These are phyloP conservation scores for Phymatocera aterrima DNA, from an alignment of 2,888 invertebrate genomes.

Conservation along the genomic window DNA sequence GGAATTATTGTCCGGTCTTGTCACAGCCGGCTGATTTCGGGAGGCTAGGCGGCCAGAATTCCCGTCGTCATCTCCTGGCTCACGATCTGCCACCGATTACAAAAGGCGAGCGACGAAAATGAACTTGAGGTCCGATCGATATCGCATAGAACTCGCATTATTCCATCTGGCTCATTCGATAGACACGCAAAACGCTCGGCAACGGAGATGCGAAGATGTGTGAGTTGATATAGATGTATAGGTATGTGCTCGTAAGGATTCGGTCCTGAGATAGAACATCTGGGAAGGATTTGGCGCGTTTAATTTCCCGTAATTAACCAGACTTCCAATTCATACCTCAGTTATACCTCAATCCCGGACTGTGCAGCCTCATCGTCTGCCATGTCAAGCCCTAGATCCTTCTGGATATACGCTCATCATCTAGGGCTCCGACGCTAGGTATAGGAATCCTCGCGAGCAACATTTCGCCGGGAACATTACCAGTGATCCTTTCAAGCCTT, in stretches of 20 bases:
- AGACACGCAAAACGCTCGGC: not conserved
- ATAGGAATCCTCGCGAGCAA: not conserved
- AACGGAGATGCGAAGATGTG: not conserved
- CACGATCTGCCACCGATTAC: not conserved
- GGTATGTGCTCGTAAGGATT: not conserved
- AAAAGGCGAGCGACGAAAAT: not conserved
- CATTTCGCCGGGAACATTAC: slow-evolving; percentile 5
- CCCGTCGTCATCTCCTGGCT: not conserved
- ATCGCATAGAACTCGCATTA: slow-evolving; percentile 14
- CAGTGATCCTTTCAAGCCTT: slow-evolving; percentile 17
- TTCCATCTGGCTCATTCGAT: not conserved
- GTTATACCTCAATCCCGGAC: not conserved
- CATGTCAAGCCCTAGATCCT: not conserved
- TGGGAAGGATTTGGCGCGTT: not conserved
- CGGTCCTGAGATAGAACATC: not conserved
- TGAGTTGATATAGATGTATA: not conserved
- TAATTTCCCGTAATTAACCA: slow-evolving; percentile 23
- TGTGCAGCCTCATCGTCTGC: too few relatives aligned
- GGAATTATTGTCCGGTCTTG: not conserved
- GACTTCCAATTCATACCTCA: not conserved
- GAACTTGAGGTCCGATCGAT: slow-evolving; percentile 16
- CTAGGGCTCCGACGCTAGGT: not conserved
- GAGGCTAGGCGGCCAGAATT: too few relatives aligned
- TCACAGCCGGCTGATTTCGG: not conserved
- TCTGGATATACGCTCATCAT: not conserved